phyloP scores from a whole-genome alignment of 2,113 vertebrate species.

The Polypterus bichir region DNA sequence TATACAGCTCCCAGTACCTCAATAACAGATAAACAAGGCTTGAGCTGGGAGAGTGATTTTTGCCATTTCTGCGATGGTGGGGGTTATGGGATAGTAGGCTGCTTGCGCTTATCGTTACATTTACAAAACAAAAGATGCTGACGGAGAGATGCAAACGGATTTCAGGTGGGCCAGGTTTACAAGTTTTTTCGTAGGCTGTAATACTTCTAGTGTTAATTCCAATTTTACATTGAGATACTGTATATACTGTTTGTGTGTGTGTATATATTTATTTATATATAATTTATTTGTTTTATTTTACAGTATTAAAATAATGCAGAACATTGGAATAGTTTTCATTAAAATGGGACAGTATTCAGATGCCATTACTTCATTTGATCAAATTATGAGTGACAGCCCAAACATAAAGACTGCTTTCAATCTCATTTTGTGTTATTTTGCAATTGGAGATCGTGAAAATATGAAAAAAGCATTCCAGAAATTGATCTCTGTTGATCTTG shows the following conservation, averaged over 20 bases:
- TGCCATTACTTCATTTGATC: constrained; percentile 79
- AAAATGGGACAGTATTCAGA: constrained; percentile 81
- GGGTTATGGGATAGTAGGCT: too few species aligned
- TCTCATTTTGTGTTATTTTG: constrained; percentile 83
- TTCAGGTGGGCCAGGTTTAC: too few species aligned
- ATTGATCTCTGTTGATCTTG: constrained; percentile 74
- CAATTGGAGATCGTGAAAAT: constrained; percentile 71
- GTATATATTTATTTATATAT: neutral
- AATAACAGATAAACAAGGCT: too few species aligned
- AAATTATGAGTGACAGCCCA: constrained; percentile 81
- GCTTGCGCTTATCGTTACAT: too few species aligned
- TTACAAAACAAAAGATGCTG: too few species aligned
- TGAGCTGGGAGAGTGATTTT: too few species aligned
- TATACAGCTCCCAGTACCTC: too few species aligned
- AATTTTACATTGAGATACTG: neutral
- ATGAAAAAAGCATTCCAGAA: constrained; percentile 96
- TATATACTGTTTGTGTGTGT: neutral
- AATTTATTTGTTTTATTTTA: constrained; percentile 6
- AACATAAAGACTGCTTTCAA: constrained; percentile 85
- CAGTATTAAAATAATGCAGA: constrained; percentile 96
- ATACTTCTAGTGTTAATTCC: neutral
- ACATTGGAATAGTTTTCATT: constrained; percentile 85
- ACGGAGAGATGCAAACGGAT: too few species aligned
- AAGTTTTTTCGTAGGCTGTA: too few species aligned
- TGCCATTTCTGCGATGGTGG: too few species aligned